These are phyloP conservation scores for Allobates femoralis DNA, from an alignment of 2,797 vertebrate genomes.

Conservation along the genomic window DNA sequence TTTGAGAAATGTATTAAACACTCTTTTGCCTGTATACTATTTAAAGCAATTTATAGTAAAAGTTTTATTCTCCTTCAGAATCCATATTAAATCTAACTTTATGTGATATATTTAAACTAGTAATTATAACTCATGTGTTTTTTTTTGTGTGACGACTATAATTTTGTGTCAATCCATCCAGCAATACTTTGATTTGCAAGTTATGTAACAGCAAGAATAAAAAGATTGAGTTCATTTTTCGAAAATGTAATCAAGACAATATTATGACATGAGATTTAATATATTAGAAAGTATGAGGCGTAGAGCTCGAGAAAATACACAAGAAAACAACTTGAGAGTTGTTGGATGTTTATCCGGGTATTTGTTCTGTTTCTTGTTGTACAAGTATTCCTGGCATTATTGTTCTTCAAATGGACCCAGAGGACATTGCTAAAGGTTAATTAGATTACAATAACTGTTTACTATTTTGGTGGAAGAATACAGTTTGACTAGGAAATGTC, in stretches of 20 bases:
- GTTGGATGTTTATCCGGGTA: background rate
- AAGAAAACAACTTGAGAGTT: background rate
- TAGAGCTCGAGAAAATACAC: background rate
- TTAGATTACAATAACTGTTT: constrained; percentile 13
- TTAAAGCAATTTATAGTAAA: background rate
- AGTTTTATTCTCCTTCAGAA: background rate
- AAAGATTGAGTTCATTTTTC: background rate
- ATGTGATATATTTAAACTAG: background rate
- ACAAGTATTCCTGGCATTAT: background rate
- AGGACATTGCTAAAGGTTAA: constrained; percentile 11
- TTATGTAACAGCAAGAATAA: background rate
- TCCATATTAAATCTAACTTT: background rate
- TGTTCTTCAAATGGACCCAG: constrained; percentile 1
- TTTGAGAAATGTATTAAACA: background rate
- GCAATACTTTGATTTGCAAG: background rate
- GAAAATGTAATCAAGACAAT: background rate
- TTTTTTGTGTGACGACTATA: background rate
- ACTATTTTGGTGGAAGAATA: background rate
- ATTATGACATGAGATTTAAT: background rate
- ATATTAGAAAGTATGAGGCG: background rate
- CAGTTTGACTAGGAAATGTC: background rate
- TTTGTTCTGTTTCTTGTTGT: background rate
- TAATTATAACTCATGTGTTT: background rate
- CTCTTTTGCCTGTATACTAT: background rate
- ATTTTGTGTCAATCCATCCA: background rate